Base-by-base conservation (phyloP, 1,140 invertebrate genomes). In the Spodoptera frugiperda region DNA sequence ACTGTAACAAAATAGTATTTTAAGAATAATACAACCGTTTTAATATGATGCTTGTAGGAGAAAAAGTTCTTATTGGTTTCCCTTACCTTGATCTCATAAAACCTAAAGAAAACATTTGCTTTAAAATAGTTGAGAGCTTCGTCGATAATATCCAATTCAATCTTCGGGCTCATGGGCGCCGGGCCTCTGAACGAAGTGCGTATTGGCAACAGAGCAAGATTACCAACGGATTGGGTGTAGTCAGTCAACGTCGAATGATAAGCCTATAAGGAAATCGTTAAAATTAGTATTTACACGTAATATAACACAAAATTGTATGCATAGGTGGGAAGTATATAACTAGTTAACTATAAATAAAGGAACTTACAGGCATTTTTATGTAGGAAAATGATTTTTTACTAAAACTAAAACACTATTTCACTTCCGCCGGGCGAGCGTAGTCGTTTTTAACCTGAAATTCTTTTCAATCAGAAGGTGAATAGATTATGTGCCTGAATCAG, bases 101-200 rank as follows among this genome's bases (percentile, higher is more conserved):
- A 99, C 82, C 98, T 96, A 91, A 99, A 99, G 93, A 99, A 99
- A 8, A 99, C 99, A 95, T 99, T 99, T 1, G 99, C 98, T 95
- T 99, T 99, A 92, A 99, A 99, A 91, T 97, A 99, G 88, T 97
- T 98, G 10, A 99, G 95, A 33, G 99, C 97, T 95, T 99, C 99
- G 95, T 99, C 99, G 81, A 99, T 98, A 81, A 99, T 98, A 94
- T 99, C 99, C 80, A 96, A 95, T 30, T 98, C 96, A 68, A 93
- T 87, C 78, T 96, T 96, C 39, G 94, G 95, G 77, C 95, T 95
- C 14, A 94, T 94, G 51, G 97, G 97, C 5, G 98, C 98, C 67
- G 99, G 99, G 48, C 99, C 99, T 88, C 98, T 95, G 83, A 96
- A 97, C 81, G 97, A 96, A 0, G 98, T 99, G 84, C 96, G 96